Base-by-base conservation (phyloP, 2,113 vertebrate species). In the Neolamprologus brichardi region DNA sequence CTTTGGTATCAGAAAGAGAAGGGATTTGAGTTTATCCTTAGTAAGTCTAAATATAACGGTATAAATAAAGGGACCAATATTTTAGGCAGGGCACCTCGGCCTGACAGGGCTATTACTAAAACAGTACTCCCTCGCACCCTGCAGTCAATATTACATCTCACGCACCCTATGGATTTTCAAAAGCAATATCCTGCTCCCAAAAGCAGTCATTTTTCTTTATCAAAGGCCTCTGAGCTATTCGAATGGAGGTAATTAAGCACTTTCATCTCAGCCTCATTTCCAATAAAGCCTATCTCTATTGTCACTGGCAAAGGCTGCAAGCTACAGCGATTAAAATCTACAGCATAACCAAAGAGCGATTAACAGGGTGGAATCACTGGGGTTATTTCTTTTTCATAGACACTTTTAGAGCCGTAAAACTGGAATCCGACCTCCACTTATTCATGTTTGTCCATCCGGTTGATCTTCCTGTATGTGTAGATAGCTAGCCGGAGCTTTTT, bases 241-340 rank as follows among this genome's bases (percentile, higher is more conserved):
- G 75, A 93, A 94, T 90, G 83, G 90, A 88, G 85, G 89, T 94
- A 95, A 95, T 95, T 94, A 94, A 94, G 75, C 91, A 95, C 92
- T 91, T 94, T 91, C 92, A 94, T 91, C 91, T 89, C 85, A 89
- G 86, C 81, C 91, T 93, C 85, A 79, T 94, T 93, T 95, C 86
- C 84, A 92, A 91, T 93, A 92, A 91, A 93, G 80, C 82, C 89
- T 62, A 85, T 85, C 90, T 83, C 70, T 84, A 87, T 90, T 88
- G 90, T 94, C 82, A 87, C 25, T 84, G 84, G 89, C 83, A 79
- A 87, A 88, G 91, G 83, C 87, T 85, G 83, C 20, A 51, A 89
- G 89, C 89, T 77, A 80, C n/a, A 8, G 81, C 77, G 93, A 95
- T 95, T 91, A 93, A 93, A 94, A 95, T 92, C 88, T 89, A 80